Base-by-base conservation (phyloP, 2,797 vertebrate species). In the Botia kubotai region DNA sequence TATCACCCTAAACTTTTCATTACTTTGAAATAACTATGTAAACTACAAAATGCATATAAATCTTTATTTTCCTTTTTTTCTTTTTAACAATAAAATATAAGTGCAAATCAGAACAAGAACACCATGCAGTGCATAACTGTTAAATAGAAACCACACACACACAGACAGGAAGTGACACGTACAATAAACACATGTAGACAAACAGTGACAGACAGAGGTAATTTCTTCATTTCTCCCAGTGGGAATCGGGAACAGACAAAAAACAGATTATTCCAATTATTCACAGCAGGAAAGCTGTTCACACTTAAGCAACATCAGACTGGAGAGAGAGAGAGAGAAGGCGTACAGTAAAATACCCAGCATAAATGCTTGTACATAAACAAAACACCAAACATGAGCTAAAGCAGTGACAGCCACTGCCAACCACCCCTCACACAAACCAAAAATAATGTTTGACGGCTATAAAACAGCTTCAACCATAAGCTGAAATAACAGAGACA, bases 31-130 rank as follows among this genome's bases (percentile, higher is more conserved):
- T 72, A 80, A 88, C 10, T n/a, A 71, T 62, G 82, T 14, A 60
- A 76, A 62, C 52, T 67, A 67, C 58, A 85, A 84, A 43, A 16
- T 82, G 86, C 80, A 72, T 84, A 82, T 82, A 84, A 43, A 82
- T 77, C 33, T 79, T 79, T 79, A 72, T 65, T 79, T 63, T 66
- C 69, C 58, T 13, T 52, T 87, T 82, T 90, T 82, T 60, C 39
- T 68, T 87, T 85, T 72, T 68, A 88, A 90, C 90, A 93, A 94
- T 93, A 94, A 91, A 93, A 94, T 90, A 92, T 92, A 94, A 95
- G 93, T 95, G 94, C 94, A 94, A 93, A 93, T 92, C 87, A 92
- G 89, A 93, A 93, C 89, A 90, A 90, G 88, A 92, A 93, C 80
- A 92, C 88, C 94, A 95, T 94, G 94, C 94, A 94, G 89, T 92